These are phyloP conservation scores for Euplagia quadripunctaria DNA, from an alignment of 2,888 invertebrate species.

Conservation along the genomic window DNA sequence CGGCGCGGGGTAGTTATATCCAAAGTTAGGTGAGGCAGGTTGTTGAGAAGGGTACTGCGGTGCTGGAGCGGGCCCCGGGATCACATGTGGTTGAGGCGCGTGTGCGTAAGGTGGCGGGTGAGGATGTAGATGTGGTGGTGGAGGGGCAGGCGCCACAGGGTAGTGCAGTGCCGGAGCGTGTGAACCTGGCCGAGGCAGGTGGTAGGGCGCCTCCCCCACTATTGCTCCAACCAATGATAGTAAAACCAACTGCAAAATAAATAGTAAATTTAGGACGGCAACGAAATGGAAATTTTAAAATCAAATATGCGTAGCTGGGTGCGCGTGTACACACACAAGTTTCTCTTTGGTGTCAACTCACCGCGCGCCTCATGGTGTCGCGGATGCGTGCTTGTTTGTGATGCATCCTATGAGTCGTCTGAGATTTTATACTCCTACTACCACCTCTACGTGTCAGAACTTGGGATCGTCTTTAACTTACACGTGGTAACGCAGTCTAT, in stretches of 20 bases:
- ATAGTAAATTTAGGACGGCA: constrained; percentile 27
- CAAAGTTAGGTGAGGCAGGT: constrained; percentile 48
- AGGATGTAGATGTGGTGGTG: constrained; percentile 46
- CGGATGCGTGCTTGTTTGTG: constrained; percentile 70
- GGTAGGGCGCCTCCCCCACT: constrained; percentile 79
- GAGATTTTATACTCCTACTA: constrained; percentile 70
- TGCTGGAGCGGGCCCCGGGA: constrained; percentile 46
- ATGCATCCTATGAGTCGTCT: constrained; percentile 54
- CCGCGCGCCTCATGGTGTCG: constrained; percentile 79
- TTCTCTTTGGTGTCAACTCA: constrained; percentile 77
- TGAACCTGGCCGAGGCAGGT: constrained; percentile 72
- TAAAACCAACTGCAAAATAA: constrained; percentile 71
- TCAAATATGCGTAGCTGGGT: constrained; percentile 50
- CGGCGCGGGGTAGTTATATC: constrained; percentile 48
- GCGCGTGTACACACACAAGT: constrained; percentile 51
- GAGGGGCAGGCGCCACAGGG: constrained; percentile 57
- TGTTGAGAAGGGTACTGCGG: constrained; percentile 49
- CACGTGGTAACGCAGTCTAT: constrained; percentile 44
- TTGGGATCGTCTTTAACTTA: constrained; percentile 52
- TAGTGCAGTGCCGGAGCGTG: constrained; percentile 68
- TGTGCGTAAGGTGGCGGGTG: constrained; percentile 26
- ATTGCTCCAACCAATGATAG: constrained; percentile 72
- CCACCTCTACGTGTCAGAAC: constrained; percentile 69
- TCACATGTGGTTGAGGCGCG: constrained; percentile 29
- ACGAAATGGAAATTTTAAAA: constrained; percentile 39